Conservation (phyloP, 1,140 invertebrate genomes). For the Apis mellifera region DNA sequence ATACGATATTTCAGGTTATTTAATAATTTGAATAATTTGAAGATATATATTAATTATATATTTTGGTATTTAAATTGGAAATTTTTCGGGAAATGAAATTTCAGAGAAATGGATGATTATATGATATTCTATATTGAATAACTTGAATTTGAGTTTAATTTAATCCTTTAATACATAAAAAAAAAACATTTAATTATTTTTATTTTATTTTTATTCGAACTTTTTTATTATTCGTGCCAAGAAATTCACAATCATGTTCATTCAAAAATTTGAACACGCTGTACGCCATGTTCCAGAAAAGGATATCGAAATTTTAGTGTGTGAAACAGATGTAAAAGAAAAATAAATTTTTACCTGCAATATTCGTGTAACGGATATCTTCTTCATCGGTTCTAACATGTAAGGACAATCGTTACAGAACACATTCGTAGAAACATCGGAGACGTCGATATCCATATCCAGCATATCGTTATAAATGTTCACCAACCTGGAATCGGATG, state of each 20-base stretch:
- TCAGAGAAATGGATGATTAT: too few relatives aligned
- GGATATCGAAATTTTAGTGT: neutral
- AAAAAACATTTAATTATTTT: too few relatives aligned
- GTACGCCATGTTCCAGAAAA: too few relatives aligned
- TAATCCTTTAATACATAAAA: too few relatives aligned
- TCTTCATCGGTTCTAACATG: constrained; percentile 81
- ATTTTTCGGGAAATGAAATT: too few relatives aligned
- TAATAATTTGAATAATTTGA: too few relatives aligned
- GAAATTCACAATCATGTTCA: neutral
- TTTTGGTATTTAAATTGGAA: too few relatives aligned
- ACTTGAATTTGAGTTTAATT: too few relatives aligned
- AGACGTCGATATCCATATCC: constrained; percentile 61
- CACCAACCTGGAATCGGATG: constrained; percentile 60
- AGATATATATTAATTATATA: too few relatives aligned
- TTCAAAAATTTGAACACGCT: neutral
- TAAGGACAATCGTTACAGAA: constrained; percentile 82
- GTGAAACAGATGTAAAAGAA: neutral
- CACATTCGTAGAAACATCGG: constrained; percentile 65
- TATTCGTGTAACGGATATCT: constrained; percentile 82
- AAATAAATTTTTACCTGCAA: constrained; percentile 63
- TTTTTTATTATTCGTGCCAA: neutral
- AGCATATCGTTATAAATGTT: constrained; percentile 71
- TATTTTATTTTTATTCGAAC: neutral
- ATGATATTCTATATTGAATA: too few relatives aligned
- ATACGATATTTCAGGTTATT: too few relatives aligned